Base-by-base conservation (phyloP, 1,140 invertebrate genomes). In the Microvelia longipes region DNA sequence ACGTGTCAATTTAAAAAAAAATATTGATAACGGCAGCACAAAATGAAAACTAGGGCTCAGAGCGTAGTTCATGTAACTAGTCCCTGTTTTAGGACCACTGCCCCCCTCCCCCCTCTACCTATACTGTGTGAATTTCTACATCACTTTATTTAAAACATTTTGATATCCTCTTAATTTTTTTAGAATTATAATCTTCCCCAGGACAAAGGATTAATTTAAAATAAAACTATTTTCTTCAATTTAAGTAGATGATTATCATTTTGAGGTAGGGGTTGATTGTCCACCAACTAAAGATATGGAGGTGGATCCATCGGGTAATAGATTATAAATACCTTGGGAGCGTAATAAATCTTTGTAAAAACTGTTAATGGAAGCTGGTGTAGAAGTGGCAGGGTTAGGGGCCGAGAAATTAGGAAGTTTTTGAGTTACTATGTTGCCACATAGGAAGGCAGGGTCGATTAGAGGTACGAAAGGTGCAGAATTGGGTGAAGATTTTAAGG, bases 341-440 rank as follows among this genome's bases (percentile, higher is more conserved):
- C 69, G 29, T n/a, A 75, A 61, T 1, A 82, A 71, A 67, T 82
- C 79, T 62, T 78, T 80, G 72, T 81, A 82, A n/a, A 81, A 75
- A 19, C 35, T 50, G 35, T 50, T 50, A 19, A 50, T 50, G 80
- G 78, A 26, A 81, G 72, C 63, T 79, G 79, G 29, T 81, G 78
- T 13, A 75, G 73, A n/a, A 75, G 73, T 15, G 77, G 75, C 70
- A 29, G 68, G 66, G 15, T 75, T 73, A 62, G 76, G 67, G 62
- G 79, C 69, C 15, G 75, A 19, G 75, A 69, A 68, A 72, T 50
- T 5, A 50, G 35, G 35, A 5, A 50, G 35, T 50, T 50, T 50
- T 19, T 50, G 70, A 64, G 73, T 71, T 11, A 29, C 28, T 25
- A 68, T 65, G 60, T 50, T 35, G 26, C 80, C 82, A 70, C 81